Percentiles rank a stretch among this genome's conserved stretches.
Conservation (phyloP, 2,113 vertebrate genomes). For the Emydocephalus ijimae region DNA sequence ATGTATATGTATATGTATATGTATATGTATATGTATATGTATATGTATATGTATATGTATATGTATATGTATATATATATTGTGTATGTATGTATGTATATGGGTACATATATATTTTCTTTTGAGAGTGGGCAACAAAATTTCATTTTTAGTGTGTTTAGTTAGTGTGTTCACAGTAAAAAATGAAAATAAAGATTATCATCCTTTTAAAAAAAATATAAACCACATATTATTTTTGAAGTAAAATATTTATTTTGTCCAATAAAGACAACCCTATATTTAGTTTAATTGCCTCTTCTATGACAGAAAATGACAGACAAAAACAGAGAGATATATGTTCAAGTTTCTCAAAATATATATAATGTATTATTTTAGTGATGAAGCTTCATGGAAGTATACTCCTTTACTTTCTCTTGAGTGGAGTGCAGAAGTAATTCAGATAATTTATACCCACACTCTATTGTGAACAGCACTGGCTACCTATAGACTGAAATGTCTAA, state of each 20-base stretch:
- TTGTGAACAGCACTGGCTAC: neutral
- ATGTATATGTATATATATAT: too few species aligned
- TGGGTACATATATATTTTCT: too few species aligned
- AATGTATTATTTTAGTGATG: neutral
- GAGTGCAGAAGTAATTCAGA: neutral
- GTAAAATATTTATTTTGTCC: conserved; percentile 47
- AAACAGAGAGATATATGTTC: neutral
- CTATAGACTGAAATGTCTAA: neutral
- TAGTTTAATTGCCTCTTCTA: conserved; percentile 27
- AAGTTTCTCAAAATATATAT: neutral
- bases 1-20: too few species aligned
- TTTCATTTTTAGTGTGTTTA: too few species aligned
- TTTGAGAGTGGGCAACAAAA: too few species aligned
- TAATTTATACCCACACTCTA: neutral
- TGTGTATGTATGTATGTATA: too few species aligned
- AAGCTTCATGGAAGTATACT: neutral
- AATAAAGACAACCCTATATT: neutral
- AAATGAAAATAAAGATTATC: too few species aligned
- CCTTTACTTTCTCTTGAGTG: neutral
- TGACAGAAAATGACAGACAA: neutral
- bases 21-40: too few species aligned
- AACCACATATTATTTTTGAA: conserved; percentile 13
- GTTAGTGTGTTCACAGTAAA: too few species aligned
- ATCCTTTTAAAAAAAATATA: neutral
- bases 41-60: too few species aligned